Percentiles rank a stretch among this genome's conserved stretches.
Conservation (phyloP, 2,113 vertebrate species). For the Illadopsis cleaveri region DNA sequence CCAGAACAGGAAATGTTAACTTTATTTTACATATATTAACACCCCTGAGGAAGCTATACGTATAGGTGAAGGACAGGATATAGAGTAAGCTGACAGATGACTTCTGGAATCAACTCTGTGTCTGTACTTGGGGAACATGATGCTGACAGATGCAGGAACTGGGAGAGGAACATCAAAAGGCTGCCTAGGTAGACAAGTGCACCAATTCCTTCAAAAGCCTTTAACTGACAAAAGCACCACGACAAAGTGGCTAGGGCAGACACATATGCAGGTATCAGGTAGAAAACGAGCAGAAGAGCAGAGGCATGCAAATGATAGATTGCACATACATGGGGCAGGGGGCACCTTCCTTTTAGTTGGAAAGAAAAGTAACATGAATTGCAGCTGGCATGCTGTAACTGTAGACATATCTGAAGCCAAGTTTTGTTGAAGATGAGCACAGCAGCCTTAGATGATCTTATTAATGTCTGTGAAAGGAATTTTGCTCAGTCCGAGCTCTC, state of each 20-base stretch:
- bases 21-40: conserved; percentile 34
- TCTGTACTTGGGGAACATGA: not conserved
- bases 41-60: not conserved
- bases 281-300: not conserved
- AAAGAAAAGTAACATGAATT: not conserved
- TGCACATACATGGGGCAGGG: not conserved
- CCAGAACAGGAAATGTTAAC: conserved; percentile 34
- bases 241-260: not conserved
- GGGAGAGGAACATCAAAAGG: conserved; percentile 25
- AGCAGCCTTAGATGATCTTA: not conserved
- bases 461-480: not conserved
- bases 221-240: not conserved
- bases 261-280: not conserved
- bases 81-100: not conserved
- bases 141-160: conserved; percentile 8
- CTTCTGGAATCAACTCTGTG: not conserved
- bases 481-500: not conserved
- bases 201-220: not conserved
- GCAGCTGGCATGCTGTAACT: not conserved
- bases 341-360: not conserved
- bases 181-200: not conserved
- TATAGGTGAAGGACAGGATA: conserved; percentile 5
- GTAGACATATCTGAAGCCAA: not conserved
- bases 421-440: not conserved
- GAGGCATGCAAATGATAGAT: not conserved